A percentile compares a stretch with the other conserved stretches of the same genome.
Conservation (phyloP, 2,888 invertebrate genomes). For the Hyppa rectilinea region DNA sequence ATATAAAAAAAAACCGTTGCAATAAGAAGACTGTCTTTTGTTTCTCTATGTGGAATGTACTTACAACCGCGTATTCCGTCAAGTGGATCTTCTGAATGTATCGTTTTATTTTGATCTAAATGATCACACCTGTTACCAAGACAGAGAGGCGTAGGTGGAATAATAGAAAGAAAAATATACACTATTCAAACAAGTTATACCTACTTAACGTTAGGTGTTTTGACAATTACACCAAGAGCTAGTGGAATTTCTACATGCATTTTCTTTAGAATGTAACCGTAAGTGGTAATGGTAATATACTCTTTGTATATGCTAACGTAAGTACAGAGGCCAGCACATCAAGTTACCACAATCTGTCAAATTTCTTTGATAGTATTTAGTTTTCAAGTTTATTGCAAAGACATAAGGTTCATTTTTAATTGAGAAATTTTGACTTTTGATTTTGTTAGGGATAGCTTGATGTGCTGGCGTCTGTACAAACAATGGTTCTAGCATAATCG, state of each 20-base stretch:
- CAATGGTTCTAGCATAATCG: too few relatives aligned
- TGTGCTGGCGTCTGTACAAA: background rate
- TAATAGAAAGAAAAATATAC: conserved; percentile 62
- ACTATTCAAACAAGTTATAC: conserved; percentile 62
- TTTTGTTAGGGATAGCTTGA: too few relatives aligned
- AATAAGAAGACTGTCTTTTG: background rate
- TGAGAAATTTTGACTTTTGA: too few relatives aligned
- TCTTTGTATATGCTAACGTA: background rate
- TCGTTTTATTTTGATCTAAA: conserved; percentile 28
- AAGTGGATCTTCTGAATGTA: conserved; percentile 30
- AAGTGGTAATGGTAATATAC: conserved; percentile 12
- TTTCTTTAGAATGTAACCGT: conserved; percentile 25
- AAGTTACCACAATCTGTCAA: too few relatives aligned
- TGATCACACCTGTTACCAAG: conserved; percentile 66
- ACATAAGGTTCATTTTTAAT: too few relatives aligned
- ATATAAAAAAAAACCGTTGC: too few relatives aligned
- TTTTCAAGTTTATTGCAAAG: too few relatives aligned
- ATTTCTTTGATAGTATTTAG: too few relatives aligned
- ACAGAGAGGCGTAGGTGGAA: conserved; percentile 60
- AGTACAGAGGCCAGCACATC: too few relatives aligned
- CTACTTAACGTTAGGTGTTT: conserved; percentile 56
- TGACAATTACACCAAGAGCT: conserved; percentile 46
- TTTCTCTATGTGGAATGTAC: background rate
- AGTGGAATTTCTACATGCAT: conserved; percentile 21
- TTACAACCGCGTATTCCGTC: background rate